phyloP scores from a whole-genome alignment of 1,140 invertebrate genomes.

The Calycopis cecrops region DNA sequence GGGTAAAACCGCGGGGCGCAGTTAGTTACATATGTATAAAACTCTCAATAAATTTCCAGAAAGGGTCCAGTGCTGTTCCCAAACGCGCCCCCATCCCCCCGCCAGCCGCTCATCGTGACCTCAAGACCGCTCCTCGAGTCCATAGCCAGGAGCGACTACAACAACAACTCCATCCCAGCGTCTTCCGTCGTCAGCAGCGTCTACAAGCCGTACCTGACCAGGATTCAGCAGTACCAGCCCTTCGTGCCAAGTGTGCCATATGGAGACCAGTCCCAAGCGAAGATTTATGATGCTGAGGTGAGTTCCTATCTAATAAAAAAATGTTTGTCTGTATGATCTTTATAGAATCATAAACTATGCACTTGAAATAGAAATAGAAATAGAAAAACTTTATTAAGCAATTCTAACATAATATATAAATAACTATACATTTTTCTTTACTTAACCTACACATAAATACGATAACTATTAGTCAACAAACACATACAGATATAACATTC shows the following conservation, averaged over 20 bases:
- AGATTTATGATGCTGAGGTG: constrained; percentile 7
- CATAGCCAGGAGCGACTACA: constrained; percentile 50
- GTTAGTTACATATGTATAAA: no score
- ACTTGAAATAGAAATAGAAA: no score
- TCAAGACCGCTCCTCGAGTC: constrained; percentile 53
- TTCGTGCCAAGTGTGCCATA: constrained; percentile 10
- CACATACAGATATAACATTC: no score
- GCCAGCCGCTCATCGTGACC: constrained; percentile 59
- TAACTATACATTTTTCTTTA: no score
- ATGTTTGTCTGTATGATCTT: no score
- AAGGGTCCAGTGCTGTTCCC: constrained; percentile 68
- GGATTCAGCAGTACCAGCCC: constrained; percentile 5
- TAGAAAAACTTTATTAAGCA: no score
- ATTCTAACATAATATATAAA: no score
- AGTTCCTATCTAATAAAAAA: neutral
- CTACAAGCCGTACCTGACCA: constrained; percentile 13
- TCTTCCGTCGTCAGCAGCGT: constrained; percentile 17
- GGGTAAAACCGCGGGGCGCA: no score
- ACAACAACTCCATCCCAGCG: constrained; percentile 25
- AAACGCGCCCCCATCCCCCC: constrained; percentile 44
- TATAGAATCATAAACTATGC: no score
- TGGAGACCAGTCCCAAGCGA: neutral
- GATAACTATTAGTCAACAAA: no score
- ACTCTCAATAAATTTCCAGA: constrained; percentile 40
- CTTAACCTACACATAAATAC: no score